These are phyloP conservation scores for Paragorgia papillata DNA, from an alignment of 92 coral and sea anemone species.

Conservation along the genomic window DNA sequence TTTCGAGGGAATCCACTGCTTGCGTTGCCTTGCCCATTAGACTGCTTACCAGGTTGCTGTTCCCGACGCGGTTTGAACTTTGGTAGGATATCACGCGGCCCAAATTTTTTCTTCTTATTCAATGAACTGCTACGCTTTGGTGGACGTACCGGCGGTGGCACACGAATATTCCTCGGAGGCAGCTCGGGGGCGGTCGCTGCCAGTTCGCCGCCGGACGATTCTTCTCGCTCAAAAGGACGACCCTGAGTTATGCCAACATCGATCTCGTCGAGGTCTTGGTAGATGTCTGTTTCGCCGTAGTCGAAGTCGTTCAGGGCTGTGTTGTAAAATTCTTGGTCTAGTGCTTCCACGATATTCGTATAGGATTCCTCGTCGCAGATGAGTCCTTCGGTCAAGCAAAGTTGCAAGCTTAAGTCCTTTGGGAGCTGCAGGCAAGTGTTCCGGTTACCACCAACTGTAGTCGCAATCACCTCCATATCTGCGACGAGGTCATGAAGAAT, in stretches of 20 bases:
- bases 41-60: too few species aligned
- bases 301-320: conserved; percentile 4
- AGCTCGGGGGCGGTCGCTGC: too few species aligned
- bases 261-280: neutral
- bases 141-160: too few species aligned
- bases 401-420: conserved; percentile 72
- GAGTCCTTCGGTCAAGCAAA: conserved; percentile 81
- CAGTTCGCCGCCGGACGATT: too few species aligned
- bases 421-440: conserved; percentile 45
- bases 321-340: neutral
- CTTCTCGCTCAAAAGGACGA: too few species aligned
- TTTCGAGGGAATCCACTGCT: too few species aligned
- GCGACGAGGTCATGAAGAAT: neutral
- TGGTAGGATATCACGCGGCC: too few species aligned
- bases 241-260: neutral
- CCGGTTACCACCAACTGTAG: neutral
- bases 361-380: conserved; percentile 84
- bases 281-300: neutral
- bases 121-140: too few species aligned
- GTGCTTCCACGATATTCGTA: conserved; percentile 20
- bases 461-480: neutral
- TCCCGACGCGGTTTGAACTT: too few species aligned
- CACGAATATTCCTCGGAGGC: too few species aligned
- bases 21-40: too few species aligned
- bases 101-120: too few species aligned